Conservation (phyloP, 2,888 invertebrate genomes). For the Idaea biselata region DNA sequence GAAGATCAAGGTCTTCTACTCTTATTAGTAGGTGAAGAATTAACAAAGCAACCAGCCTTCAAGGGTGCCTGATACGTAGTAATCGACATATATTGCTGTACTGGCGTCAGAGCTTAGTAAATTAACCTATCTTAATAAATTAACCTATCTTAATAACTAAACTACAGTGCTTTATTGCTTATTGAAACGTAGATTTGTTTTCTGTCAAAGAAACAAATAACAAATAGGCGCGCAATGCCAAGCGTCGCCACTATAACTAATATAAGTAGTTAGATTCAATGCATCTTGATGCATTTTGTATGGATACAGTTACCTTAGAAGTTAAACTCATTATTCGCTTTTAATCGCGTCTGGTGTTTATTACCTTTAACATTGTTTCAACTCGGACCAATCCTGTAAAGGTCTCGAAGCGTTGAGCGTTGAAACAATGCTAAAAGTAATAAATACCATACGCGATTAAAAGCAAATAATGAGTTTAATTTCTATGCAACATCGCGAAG, state of each 20-base stretch:
- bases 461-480: no score
- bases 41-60: slow-evolving; percentile 1
- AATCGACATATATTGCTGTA: slow-evolving; percentile 5
- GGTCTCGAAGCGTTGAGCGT: no score
- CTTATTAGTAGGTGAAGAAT: not conserved
- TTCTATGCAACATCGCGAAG: no score
- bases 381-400: no score
- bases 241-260: slow-evolving; percentile 13
- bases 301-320: slow-evolving; percentile 9
- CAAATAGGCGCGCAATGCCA: slow-evolving; percentile 14
- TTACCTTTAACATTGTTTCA: no score
- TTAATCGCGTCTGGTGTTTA: no score
- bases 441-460: no score
- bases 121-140: slow-evolving; percentile 1
- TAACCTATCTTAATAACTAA: not conserved
- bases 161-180: slow-evolving; percentile 3
- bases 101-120: not conserved
- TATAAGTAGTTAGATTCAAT: slow-evolving; percentile 10
- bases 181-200: not conserved
- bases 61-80: not conserved
- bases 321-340: slow-evolving; percentile 3
- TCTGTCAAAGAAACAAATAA: not conserved
- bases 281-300: slow-evolving; percentile 14
- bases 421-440: no score
- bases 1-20: not conserved